A percentile compares a stretch with the other conserved stretches of the same genome.
phyloP scores from a whole-genome alignment of 2,888 invertebrate species.

The Spisula solida region DNA sequence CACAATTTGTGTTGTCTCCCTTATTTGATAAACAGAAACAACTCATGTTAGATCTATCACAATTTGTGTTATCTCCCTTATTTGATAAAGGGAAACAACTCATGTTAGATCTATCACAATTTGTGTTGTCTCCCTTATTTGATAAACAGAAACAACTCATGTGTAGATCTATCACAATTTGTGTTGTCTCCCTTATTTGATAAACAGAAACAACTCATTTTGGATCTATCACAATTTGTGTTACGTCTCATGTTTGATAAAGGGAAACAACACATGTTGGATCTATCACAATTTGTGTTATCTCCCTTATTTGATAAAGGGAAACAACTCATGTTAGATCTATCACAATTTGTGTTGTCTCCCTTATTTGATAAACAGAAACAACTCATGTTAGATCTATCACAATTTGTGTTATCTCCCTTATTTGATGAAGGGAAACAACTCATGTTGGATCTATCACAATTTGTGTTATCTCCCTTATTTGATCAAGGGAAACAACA shows the following conservation, averaged over 20 bases:
- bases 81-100: neutral
- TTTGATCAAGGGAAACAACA: neutral
- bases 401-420: neutral
- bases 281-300: neutral
- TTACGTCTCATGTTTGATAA: neutral
- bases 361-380: neutral
- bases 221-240: neutral
- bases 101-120: neutral
- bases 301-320: conserved; percentile 2
- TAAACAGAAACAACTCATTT: neutral
- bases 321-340: neutral
- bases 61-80: neutral
- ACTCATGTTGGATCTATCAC: neutral
- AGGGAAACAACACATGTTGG: neutral
- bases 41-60: neutral
- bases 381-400: neutral
- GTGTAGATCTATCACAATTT: neutral
- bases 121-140: neutral
- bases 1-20: neutral
- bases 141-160: neutral
- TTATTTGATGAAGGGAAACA: neutral
- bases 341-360: neutral
- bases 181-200: neutral
- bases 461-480: neutral
- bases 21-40: neutral